Percentiles rank a stretch among this genome's conserved stretches.
These are phyloP conservation scores for Melanogrammus aeglefinus DNA, from an alignment of 2,797 vertebrate species.

Conservation along the genomic window DNA sequence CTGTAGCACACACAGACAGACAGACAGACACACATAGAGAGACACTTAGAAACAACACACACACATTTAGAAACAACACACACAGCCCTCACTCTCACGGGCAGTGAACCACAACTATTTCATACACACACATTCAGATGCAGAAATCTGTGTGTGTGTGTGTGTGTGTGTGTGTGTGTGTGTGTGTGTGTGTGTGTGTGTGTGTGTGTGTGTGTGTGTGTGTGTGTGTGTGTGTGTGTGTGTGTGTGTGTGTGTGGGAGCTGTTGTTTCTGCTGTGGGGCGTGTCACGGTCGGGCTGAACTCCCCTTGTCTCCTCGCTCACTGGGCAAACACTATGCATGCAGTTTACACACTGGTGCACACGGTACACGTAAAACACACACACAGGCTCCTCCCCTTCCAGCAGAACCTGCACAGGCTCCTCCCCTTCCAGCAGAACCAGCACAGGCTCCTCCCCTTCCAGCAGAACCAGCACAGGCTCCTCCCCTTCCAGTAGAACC, in stretches of 20 bases:
- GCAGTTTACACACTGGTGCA: not conserved
- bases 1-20: slow-evolving; percentile 55
- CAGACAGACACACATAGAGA: slow-evolving; percentile 30
- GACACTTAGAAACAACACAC: slow-evolving; percentile 27
- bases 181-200: no score
- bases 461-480: no score
- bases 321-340: not conserved
- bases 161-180: no score
- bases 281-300: not conserved
- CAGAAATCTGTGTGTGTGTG: not conserved
- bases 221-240: no score
- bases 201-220: no score
- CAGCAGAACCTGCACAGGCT: no score
- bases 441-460: slow-evolving; percentile 49
- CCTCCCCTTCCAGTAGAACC: slow-evolving; percentile 15
- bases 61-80: no score
- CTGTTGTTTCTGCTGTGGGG: no score
- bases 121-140: slow-evolving; percentile 25
- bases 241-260: no score
- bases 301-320: not conserved
- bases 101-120: slow-evolving; percentile 55
- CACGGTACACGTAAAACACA: slow-evolving; percentile 15
- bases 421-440: slow-evolving; percentile 8
- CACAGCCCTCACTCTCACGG: slow-evolving; percentile 51
- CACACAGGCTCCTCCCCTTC: slow-evolving; percentile 50